Base-by-base conservation (phyloP, 1,140 invertebrate genomes). In the Grapholita molesta region DNA sequence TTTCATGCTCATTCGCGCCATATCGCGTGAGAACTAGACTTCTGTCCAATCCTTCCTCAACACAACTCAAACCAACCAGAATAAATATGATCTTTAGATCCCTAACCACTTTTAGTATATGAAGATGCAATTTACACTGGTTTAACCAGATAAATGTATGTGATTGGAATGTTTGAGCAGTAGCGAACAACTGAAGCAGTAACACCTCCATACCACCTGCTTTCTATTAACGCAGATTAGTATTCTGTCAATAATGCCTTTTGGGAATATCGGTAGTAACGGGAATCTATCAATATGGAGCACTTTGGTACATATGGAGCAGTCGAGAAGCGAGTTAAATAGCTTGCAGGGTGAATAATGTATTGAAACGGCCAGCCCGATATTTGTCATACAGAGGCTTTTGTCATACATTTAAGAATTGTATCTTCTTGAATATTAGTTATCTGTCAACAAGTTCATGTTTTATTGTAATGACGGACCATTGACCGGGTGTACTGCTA, bases 1-100 rank as follows among this genome's bases (percentile, higher is more conserved):
- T 88, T 83, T 89, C 78, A 85, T 87, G 82, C 83, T 91, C 87
- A 88, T 86, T 89, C 85, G 85, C 88, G 87, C 86, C 86, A 83
- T 77, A 88, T 83, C 85, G 77, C 89, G 89, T 91, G 89, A 89
- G 89, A 91, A 90, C 83, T 82, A 71, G 55, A 61, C 55, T 61
- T 15, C 21, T 48, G 42, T 21, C n/a, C 42, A 48, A 38, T 38
- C 35, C 42, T 48, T 48, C 8, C n/a, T 8, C 15, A 48, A 21
- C 42, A 8, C 42, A 48, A 21, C 15, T 48, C 18, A 21, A 3
- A 48, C 15, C 5, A 48, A 48, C 42, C 42, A 48, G 9, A 0
- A 48, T 48, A 48, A 48, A 1, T 48, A 7, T 21, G 42, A 48
- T 21, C 42, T 21, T 21, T 3, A 21, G 15, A 0, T 2, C 18